These are phyloP conservation scores for Batillaria attramentaria DNA, from an alignment of 1,140 invertebrate genomes.

Conservation along the genomic window DNA sequence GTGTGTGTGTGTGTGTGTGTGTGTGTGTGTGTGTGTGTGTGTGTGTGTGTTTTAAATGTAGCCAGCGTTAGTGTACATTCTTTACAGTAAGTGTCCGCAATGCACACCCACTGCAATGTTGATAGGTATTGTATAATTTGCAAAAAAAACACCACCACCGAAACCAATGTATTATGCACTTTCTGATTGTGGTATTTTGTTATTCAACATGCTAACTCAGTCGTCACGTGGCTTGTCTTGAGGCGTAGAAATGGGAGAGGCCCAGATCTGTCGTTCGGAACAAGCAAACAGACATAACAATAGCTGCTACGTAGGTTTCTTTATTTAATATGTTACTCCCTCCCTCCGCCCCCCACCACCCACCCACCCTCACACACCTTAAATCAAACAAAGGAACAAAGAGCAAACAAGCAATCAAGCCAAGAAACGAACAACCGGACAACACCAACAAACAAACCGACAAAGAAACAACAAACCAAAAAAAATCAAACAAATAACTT, in stretches of 20 bases:
- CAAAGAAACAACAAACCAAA: no score
- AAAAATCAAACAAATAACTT: no score
- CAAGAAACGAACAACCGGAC: no score
- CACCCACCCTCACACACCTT: no score
- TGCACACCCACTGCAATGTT: neutral
- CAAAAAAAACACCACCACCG: neutral
- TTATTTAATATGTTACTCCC: no score
- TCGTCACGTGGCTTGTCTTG: neutral
- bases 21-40: slow-evolving; percentile 2
- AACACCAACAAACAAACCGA: no score
- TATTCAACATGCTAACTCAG: neutral
- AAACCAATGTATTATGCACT: neutral
- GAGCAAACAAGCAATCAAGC: no score
- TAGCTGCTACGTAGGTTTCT: no score
- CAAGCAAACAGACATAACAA: no score
- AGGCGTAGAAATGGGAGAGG: neutral
- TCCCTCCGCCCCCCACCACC: no score
- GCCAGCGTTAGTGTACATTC: neutral
- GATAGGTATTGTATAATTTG: neutral
- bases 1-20: slow-evolving; percentile 2
- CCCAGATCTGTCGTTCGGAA: no score
- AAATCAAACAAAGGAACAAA: no score
- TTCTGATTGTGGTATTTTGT: neutral
- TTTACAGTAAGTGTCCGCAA: neutral
- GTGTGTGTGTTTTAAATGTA: neutral